Conservation (phyloP, 2,113 vertebrate genomes). For the western clawed frog (Xenopus tropicalis) region DNA sequence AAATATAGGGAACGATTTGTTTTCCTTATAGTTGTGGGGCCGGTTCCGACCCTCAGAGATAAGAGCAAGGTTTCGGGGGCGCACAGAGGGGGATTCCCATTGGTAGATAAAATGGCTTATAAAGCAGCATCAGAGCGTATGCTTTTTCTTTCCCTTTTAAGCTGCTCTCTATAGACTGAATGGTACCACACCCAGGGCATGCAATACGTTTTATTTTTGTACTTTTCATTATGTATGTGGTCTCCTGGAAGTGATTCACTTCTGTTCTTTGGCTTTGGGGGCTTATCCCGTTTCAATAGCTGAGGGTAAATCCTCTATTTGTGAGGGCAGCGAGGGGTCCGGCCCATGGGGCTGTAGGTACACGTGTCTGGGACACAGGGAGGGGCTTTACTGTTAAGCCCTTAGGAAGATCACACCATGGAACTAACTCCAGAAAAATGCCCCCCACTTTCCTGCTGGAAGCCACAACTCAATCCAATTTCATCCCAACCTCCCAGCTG, state of each 20-base stretch:
- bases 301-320: slow-evolving; percentile 60
- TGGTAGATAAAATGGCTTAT: background rate
- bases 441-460: slow-evolving; percentile 42
- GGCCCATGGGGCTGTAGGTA: slow-evolving; percentile 56
- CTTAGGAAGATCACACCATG: slow-evolving; percentile 47
- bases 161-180: slow-evolving; percentile 24
- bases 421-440: slow-evolving; percentile 46
- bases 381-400: slow-evolving; percentile 40
- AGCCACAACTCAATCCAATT: slow-evolving; percentile 17
- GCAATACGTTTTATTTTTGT: slow-evolving; percentile 31
- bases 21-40: too few relatives aligned
- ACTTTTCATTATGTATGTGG: slow-evolving; percentile 33
- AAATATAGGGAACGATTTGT: too few relatives aligned
- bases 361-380: slow-evolving; percentile 58
- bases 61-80: too few relatives aligned
- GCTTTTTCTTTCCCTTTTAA: background rate
- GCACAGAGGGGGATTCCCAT: background rate
- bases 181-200: slow-evolving; percentile 40
- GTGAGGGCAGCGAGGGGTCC: slow-evolving; percentile 59
- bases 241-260: slow-evolving; percentile 45
- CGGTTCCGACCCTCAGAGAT: too few relatives aligned
- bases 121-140: slow-evolving; percentile 9
- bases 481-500: slow-evolving; percentile 45
- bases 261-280: slow-evolving; percentile 48
- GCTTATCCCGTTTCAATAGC: slow-evolving; percentile 51